A percentile compares a stretch with the other conserved stretches of the same genome.
phyloP scores from a whole-genome alignment of 2,888 invertebrate genomes.

The Melikaiella ostensackeni region DNA sequence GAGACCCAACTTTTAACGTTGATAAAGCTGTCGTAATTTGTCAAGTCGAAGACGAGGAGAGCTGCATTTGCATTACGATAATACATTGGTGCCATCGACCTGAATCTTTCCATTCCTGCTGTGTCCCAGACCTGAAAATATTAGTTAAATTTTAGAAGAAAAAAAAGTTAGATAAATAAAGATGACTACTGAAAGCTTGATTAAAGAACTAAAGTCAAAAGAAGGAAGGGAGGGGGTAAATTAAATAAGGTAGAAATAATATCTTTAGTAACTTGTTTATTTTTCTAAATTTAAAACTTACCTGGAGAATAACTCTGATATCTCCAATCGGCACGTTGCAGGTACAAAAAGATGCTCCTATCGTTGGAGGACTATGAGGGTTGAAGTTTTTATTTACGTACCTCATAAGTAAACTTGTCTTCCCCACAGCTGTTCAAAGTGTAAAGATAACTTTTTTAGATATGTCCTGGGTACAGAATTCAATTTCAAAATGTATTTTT shows the following conservation, averaged over 20 bases:
- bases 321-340: conserved; percentile 88
- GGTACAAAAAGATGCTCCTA: conserved; percentile 94
- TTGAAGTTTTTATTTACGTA: conserved; percentile 89
- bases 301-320: conserved; percentile 87
- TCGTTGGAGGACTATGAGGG: conserved; percentile 88
- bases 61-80: conserved; percentile 95
- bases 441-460: conserved; percentile 35
- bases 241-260: not conserved
- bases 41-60: conserved; percentile 91
- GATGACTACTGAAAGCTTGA: not conserved
- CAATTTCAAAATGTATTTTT: too few species aligned
- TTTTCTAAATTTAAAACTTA: conserved; percentile 77
- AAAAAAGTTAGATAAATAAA: too few species aligned
- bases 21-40: conserved; percentile 85
- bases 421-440: conserved; percentile 89
- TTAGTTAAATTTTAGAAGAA: conserved; percentile 50
- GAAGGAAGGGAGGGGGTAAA: not conserved
- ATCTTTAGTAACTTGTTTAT: not conserved
- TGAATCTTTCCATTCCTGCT: conserved; percentile 91
- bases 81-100: conserved; percentile 97
- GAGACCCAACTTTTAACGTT: conserved; percentile 92
- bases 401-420: conserved; percentile 90
- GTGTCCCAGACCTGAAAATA: conserved; percentile 90
- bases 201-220: not conserved
- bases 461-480: not conserved